A percentile compares a stretch with the other conserved stretches of the same genome.
These are phyloP conservation scores for Sorex fumeus DNA, from an alignment of 2,113 vertebrate species.

Conservation along the genomic window DNA sequence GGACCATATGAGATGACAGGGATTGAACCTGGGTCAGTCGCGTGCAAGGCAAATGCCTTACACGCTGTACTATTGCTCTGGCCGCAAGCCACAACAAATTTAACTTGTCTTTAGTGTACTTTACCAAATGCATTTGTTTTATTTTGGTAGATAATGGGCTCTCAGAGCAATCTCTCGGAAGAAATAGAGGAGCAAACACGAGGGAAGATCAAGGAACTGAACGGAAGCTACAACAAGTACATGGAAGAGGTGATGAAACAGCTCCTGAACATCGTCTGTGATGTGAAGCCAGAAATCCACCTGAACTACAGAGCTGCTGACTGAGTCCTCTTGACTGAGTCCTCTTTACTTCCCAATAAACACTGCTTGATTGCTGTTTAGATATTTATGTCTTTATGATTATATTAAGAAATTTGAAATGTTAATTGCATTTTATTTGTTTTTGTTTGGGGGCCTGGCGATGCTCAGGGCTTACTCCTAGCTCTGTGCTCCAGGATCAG, in stretches of 20 bases:
- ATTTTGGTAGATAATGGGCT: conserved; percentile 89
- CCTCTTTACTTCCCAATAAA: rapidly evolving
- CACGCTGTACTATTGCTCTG: too few relatives aligned
- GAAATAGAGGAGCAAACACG: conserved; percentile 89
- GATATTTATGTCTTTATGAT: neutral
- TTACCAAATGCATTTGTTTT: conserved; percentile 60
- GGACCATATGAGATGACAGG: too few relatives aligned
- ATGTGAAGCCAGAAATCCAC: conserved; percentile 89
- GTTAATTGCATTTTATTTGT: neutral
- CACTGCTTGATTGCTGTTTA: too few relatives aligned
- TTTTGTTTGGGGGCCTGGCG: too few relatives aligned
- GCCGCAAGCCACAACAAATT: neutral
- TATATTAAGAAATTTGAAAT: neutral
- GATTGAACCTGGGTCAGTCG: too few relatives aligned
- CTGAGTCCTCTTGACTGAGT: conserved; percentile 77
- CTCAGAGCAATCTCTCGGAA: conserved; percentile 87
- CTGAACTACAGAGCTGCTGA: conserved; percentile 82
- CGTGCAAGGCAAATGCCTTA: too few relatives aligned
- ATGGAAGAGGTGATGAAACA: conserved; percentile 84
- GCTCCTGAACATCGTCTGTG: conserved; percentile 85
- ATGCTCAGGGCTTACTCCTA: too few relatives aligned
- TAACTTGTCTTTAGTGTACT: neutral
- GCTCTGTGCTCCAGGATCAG: too few relatives aligned
- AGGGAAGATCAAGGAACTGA: conserved; percentile 83
- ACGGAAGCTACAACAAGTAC: conserved; percentile 79